phyloP scores from a whole-genome alignment of 2,113 vertebrate genomes.

The Climacteris rufus region DNA sequence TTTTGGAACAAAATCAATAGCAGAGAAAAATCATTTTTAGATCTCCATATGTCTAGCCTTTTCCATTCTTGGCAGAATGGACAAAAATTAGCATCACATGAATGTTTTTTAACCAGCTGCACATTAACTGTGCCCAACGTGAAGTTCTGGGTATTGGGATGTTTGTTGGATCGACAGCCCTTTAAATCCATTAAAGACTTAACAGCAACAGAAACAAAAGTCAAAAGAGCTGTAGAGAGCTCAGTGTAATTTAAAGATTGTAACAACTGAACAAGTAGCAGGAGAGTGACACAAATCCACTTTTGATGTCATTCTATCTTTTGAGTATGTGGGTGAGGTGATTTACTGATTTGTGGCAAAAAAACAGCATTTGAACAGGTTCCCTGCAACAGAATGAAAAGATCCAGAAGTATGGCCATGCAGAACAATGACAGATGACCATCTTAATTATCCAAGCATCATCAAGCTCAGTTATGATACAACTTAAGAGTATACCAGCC shows the following conservation, averaged over 20 bases:
- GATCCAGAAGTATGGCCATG: neutral
- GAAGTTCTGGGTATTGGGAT: neutral
- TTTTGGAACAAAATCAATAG: constrained; percentile 11
- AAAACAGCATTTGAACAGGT: neutral
- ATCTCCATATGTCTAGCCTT: constrained; percentile 20
- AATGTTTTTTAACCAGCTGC: constrained; percentile 33
- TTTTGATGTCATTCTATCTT: neutral
- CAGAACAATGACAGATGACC: constrained; percentile 9
- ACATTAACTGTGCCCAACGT: neutral
- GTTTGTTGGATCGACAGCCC: constrained; percentile 2
- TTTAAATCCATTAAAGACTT: constrained; percentile 13
- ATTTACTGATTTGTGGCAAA: neutral
- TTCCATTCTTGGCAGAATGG: neutral
- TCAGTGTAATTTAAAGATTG: neutral
- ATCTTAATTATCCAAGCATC: constrained; percentile 10
- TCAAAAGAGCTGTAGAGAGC: neutral
- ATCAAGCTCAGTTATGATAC: neutral
- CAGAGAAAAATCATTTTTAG: constrained; percentile 38
- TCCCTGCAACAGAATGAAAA: neutral
- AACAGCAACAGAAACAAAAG: constrained; percentile 5
- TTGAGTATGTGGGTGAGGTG: neutral
- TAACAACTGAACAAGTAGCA: neutral
- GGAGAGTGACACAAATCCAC: neutral
- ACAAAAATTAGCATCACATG: constrained; percentile 1
- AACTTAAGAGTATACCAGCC: neutral